These are phyloP conservation scores for Psittacus erithacus DNA, from an alignment of 2,113 vertebrate genomes.

Conservation along the genomic window DNA sequence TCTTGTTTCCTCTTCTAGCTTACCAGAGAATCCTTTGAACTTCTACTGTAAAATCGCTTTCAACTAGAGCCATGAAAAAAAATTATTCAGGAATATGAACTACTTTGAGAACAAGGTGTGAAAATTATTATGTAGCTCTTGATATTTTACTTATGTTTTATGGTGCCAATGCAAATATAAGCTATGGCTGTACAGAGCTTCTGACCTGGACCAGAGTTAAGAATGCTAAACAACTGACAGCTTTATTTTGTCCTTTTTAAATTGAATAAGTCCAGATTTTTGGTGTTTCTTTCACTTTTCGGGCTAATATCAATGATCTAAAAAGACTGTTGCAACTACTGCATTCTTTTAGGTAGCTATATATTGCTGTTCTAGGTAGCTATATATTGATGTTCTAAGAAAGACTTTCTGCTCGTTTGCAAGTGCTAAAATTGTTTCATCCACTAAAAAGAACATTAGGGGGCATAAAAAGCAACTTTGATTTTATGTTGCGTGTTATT, in stretches of 20 bases:
- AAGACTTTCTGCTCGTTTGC: background rate
- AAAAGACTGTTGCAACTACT: background rate
- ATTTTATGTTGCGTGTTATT: background rate
- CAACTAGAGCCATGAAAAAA: conserved; percentile 4
- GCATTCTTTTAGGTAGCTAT: background rate
- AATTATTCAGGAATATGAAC: background rate
- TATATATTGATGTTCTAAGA: background rate
- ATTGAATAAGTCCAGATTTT: background rate
- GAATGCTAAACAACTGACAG: background rate
- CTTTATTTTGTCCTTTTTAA: background rate
- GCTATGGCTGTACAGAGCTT: background rate
- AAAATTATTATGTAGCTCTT: conserved; percentile 25
- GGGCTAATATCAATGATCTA: background rate
- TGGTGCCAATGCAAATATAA: conserved; percentile 13
- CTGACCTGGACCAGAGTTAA: background rate
- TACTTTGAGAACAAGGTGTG: conserved; percentile 26
- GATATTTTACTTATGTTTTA: conserved; percentile 22
- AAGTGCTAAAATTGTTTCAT: background rate
- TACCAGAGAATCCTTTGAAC: conserved; percentile 26
- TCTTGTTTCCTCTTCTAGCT: conserved; percentile 27
- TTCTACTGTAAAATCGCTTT: background rate
- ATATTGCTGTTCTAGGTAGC: background rate
- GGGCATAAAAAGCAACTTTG: background rate
- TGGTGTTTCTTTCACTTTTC: background rate
- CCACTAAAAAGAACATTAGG: background rate